Evolutionary conservation across 2,797 vertebrate species (phyloP).

Genomic region (Urophycis tenuis): DNA sequence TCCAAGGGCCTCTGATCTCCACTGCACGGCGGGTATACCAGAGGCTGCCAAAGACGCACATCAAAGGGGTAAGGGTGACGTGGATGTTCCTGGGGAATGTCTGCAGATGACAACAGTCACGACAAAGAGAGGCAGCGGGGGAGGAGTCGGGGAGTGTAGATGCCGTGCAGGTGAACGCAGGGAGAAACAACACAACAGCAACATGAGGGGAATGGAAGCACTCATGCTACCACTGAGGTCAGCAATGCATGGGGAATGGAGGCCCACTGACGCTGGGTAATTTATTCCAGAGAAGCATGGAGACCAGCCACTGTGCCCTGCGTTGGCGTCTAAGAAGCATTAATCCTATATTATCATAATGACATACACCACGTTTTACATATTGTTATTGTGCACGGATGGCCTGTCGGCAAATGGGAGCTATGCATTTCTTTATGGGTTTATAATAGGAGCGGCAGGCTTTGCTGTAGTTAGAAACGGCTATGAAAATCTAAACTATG

Average conservation of each 20-base stretch:
- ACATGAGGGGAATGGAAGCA: background rate
- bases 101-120: background rate
- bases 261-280: background rate
- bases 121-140: background rate
- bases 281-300: background rate
- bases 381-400: background rate
- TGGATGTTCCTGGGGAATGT: constrained; percentile 49
- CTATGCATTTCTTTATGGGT: background rate
- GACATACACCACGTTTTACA: background rate
- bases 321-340: background rate
- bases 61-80: constrained; percentile 26
- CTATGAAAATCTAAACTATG: background rate
- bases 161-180: background rate
- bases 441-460: background rate
- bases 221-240: background rate
- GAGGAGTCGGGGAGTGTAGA: background rate
- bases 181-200: background rate
- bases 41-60: constrained; percentile 17
- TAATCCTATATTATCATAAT: background rate
- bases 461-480: background rate
- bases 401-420: background rate
- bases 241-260: background rate
- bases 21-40: background rate
- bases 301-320: background rate
- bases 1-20: background rate